A percentile compares a stretch with the other conserved stretches of the same genome.
Evolutionary conservation across 1,140 invertebrate species (phyloP).

Genomic region (Psix sp.): DNA sequence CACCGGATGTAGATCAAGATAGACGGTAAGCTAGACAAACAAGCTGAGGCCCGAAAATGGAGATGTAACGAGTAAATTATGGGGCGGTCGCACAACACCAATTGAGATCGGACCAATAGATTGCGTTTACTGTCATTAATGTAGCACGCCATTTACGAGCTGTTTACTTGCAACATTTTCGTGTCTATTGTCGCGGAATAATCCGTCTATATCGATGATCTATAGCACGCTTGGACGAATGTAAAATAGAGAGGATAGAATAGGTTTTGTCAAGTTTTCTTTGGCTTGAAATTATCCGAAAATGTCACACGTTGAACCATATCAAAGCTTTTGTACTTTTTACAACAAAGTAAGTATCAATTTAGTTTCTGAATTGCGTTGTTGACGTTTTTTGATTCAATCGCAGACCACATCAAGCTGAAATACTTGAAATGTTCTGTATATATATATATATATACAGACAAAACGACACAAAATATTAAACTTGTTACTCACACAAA

Average conservation of each 20-base stretch:
- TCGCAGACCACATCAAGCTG: background rate
- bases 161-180: conserved; percentile 45
- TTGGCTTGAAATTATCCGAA: conserved; percentile 6
- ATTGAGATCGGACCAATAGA: conserved; percentile 46
- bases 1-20: conserved; percentile 49
- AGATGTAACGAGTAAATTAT: conserved; percentile 57
- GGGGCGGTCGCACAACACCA: conserved; percentile 39
- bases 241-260: conserved; percentile 11
- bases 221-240: conserved; percentile 8
- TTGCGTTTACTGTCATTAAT: conserved; percentile 52
- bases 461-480: too few relatives aligned
- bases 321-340: conserved; percentile 23
- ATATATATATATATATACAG: too few relatives aligned
- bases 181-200: conserved; percentile 39
- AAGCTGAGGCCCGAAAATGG: conserved; percentile 39
- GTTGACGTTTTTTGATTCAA: conserved; percentile 34
- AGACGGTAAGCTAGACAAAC: conserved; percentile 48
- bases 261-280: conserved; percentile 7
- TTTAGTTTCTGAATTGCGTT: conserved; percentile 26
- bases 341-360: background rate
- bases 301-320: conserved; percentile 37
- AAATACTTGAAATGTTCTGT: too few relatives aligned
- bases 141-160: conserved; percentile 52
- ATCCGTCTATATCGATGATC: conserved; percentile 30
- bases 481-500: too few relatives aligned